Base-by-base conservation (phyloP, 2,888 invertebrate genomes). In the Dusona sp. region DNA sequence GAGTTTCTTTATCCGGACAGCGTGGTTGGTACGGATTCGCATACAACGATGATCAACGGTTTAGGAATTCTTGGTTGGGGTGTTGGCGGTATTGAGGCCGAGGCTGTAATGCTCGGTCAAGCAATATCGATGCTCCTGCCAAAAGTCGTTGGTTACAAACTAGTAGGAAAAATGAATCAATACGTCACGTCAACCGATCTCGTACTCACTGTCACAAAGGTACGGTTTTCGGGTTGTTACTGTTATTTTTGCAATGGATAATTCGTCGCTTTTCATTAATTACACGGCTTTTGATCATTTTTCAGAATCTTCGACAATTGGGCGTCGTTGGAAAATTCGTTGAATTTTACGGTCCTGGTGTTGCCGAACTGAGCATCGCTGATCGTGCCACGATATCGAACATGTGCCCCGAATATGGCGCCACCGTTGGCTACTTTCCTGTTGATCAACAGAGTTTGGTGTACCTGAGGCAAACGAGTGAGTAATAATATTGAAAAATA, bases 321-420 rank as follows among this genome's bases (percentile, higher is more conserved):
- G 99, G 99, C 57, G 99, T 99, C 9, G 99, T 99, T 78, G 99
- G 99, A 4, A 99, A 99, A 93, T 99, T 99, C 95, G 99, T 99
- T 7, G 99, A 99, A 95, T 99, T 99, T 95, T 99, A 97, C 94
- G 99, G 99, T 0, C 97, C 98, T 0, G 99, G 99, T 3, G 98
- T 99, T 4, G 94, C 96, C 0, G 97, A 97, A 81, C 95, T 99
- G 6, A 98, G 98, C 80, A 98, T 99, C 86, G 99, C 99, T 0
- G 99, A 99, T 95, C 95, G 99, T 67, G 99, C 99, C 0, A 99
- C 99, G 0, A 98, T 99, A 79, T 98, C 99, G 89, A 99, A 99
- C 95, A 99, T 99, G 99, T 99, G 99, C 92, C 99, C 99, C 0
- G 98, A 98, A 94, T 99, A 99, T 93, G 99, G 99, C 0, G 99